Percentiles rank a stretch among this genome's conserved stretches.
Evolutionary conservation across 2,797 vertebrate species (phyloP).

Genomic region (Momotus momota): DNA sequence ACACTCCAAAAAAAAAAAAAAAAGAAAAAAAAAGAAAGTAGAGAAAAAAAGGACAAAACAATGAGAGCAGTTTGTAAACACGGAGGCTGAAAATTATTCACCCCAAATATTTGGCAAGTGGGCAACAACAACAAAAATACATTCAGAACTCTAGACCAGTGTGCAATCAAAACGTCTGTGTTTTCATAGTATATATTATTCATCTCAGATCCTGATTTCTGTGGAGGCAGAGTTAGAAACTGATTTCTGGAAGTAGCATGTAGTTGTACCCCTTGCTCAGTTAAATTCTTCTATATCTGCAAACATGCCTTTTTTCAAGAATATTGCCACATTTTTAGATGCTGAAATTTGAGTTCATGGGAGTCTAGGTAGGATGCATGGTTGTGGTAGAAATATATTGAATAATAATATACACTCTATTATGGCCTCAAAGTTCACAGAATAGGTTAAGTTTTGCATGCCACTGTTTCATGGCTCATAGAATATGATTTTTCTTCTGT

Average conservation of each 20-base stretch:
- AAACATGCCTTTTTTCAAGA: not conserved
- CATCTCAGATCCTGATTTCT: not conserved
- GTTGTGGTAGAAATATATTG: not conserved
- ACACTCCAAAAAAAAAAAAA: no score
- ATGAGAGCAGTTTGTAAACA: constrained; percentile 14
- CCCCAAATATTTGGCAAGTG: constrained; percentile 23
- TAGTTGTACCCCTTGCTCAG: not conserved
- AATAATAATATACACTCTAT: not conserved
- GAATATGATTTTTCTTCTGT: not conserved
- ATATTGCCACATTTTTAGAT: not conserved
- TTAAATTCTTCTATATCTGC: not conserved
- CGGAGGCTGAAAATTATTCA: constrained; percentile 19
- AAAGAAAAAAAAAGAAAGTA: no score
- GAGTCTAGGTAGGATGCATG: not conserved
- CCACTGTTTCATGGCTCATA: not conserved
- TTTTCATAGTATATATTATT: not conserved
- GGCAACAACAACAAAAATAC: not conserved
- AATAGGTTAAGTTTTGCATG: not conserved
- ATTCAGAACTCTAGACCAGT: not conserved
- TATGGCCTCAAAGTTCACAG: not conserved
- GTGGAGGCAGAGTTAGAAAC: not conserved
- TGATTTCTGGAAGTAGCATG: not conserved
- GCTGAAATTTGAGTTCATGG: not conserved
- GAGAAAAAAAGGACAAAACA: not conserved
- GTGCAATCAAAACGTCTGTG: not conserved